phyloP scores from a whole-genome alignment of 2,888 invertebrate genomes.

The Aleiodes testaceus region DNA sequence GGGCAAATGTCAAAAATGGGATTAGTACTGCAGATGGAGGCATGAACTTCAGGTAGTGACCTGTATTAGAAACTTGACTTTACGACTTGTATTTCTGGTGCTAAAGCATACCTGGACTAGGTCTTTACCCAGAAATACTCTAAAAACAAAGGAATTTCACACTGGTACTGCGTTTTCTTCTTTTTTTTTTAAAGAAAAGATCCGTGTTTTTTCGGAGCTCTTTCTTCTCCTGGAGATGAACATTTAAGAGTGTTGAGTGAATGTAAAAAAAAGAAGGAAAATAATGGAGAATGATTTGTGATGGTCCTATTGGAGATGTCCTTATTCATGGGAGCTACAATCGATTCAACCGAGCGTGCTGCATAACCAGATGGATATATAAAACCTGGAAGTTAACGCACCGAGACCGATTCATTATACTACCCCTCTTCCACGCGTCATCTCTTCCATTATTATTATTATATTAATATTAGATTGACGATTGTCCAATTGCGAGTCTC shows the following conservation, averaged over 20 bases:
- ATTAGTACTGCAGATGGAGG: constrained; percentile 28
- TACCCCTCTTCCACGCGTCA: constrained; percentile 25
- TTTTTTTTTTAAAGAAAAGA: neutral
- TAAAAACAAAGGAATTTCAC: neutral
- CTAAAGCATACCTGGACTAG: constrained; percentile 1
- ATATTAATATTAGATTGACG: constrained; percentile 73
- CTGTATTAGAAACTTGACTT: constrained; percentile 51
- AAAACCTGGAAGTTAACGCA: constrained; percentile 63
- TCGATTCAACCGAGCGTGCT: constrained; percentile 40
- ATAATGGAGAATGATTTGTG: constrained; percentile 29
- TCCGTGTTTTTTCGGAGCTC: no score
- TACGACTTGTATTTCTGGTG: constrained; percentile 45
- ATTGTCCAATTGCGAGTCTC: no score
- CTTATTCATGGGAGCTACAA: constrained; percentile 32
- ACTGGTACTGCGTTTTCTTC: neutral
- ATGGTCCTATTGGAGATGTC: constrained; percentile 29
- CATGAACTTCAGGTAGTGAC: constrained; percentile 23
- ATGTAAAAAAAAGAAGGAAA: constrained; percentile 17
- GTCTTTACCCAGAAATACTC: neutral
- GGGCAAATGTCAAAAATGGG: constrained; percentile 26
- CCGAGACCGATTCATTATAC: constrained; percentile 61
- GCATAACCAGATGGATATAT: constrained; percentile 66
- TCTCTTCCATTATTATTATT: constrained; percentile 65
- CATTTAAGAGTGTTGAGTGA: constrained; percentile 24
- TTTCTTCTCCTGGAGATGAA: no score